These are phyloP conservation scores for Chroicocephalus ridibundus DNA, from an alignment of 2,113 vertebrate species.

Conservation along the genomic window DNA sequence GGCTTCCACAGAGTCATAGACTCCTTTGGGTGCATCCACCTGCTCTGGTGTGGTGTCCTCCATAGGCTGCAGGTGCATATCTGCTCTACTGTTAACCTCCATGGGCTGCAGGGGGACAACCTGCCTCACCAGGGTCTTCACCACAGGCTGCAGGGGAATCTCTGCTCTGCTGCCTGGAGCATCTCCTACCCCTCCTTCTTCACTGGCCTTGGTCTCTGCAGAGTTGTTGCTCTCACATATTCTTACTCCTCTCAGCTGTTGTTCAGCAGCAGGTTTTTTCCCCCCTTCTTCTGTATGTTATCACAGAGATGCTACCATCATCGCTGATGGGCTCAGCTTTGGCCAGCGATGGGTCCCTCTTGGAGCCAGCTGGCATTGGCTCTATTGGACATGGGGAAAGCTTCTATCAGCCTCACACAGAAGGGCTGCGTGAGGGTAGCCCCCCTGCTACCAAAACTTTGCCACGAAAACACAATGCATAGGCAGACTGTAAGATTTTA, in stretches of 20 bases:
- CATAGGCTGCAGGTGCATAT: not conserved
- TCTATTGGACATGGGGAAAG: not conserved
- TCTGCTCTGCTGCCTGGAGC: not conserved
- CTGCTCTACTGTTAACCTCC: not conserved
- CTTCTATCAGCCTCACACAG: not conserved
- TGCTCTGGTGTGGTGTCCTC: not conserved
- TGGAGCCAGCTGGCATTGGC: not conserved
- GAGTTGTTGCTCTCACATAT: not conserved
- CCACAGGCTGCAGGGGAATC: not conserved
- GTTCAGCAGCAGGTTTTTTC: not conserved
- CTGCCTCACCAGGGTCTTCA: not conserved
- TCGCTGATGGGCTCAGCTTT: not conserved
- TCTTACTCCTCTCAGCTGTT: not conserved
- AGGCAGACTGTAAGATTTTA: not conserved
- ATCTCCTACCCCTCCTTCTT: not conserved
- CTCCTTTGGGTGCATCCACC: not conserved
- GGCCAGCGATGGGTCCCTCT: not conserved
- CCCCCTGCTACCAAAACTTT: not conserved
- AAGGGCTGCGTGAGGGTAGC: not conserved
- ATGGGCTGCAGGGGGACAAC: not conserved
- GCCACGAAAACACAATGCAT: not conserved
- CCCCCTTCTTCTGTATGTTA: not conserved
- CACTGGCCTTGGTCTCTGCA: not conserved
- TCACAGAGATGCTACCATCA: not conserved
- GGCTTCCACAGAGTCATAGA: not conserved